Conservation (phyloP, 2,113 vertebrate genomes). For the Caretta caretta region DNA sequence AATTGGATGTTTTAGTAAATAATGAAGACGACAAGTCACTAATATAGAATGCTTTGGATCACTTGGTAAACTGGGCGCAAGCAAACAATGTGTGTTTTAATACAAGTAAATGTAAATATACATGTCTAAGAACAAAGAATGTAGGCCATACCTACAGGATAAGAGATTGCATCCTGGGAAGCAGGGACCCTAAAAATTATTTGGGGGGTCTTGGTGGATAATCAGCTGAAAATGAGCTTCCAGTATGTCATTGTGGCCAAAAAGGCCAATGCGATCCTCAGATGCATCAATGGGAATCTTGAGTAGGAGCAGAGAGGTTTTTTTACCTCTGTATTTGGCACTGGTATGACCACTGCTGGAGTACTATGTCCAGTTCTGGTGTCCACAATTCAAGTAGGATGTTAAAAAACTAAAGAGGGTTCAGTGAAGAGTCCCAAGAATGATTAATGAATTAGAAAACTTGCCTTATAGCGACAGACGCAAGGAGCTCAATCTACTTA, state of each 20-base stretch:
- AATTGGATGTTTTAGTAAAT: neutral
- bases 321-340: neutral
- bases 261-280: neutral
- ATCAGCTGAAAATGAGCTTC: neutral
- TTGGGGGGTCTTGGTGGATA: neutral
- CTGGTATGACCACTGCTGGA: neutral
- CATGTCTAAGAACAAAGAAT: neutral
- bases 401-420: neutral
- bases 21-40: neutral
- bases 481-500: neutral
- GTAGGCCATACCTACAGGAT: neutral
- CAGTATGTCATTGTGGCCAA: neutral
- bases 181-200: neutral
- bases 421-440: neutral
- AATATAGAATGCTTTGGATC: neutral
- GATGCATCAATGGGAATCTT: neutral
- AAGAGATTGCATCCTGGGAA: neutral
- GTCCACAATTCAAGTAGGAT: neutral
- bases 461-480: neutral
- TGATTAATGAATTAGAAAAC: neutral
- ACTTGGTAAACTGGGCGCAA: neutral
- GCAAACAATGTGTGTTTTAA: neutral
- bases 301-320: neutral
- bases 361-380: neutral
- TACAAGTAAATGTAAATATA: neutral